Conservation (phyloP, 2,888 invertebrate species). For the Copidosoma aretas region DNA sequence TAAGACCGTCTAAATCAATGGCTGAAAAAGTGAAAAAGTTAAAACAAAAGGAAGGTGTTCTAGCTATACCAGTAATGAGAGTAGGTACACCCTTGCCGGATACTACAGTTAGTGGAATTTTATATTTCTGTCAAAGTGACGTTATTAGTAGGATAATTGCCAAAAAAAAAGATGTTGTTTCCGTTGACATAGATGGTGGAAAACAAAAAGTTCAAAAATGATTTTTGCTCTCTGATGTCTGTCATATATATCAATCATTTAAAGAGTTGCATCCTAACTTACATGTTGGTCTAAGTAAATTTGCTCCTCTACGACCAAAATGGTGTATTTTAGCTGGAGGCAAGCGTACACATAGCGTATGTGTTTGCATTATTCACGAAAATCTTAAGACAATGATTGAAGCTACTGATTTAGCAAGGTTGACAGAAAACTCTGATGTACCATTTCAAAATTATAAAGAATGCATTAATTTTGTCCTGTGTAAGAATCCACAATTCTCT, state of each 20-base stretch:
- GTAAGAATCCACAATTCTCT: constrained; percentile 11
- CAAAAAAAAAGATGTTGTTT: background rate
- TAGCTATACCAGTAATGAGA: background rate
- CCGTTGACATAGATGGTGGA: background rate
- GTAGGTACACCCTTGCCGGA: background rate
- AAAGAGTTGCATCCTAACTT: constrained; percentile 10
- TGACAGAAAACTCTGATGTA: constrained; percentile 7
- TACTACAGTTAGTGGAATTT: background rate
- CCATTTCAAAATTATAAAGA: constrained; percentile 15
- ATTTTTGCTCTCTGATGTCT: constrained; percentile 30
- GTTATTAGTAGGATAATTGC: background rate
- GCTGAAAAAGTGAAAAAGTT: background rate
- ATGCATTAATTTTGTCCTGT: constrained; percentile 24
- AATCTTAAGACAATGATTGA: constrained; percentile 25
- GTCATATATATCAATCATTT: constrained; percentile 28
- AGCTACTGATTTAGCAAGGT: constrained; percentile 24
- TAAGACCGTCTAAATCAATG: background rate
- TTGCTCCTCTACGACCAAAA: constrained; percentile 29
- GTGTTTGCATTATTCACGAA: constrained; percentile 16
- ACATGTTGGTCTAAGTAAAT: constrained; percentile 18
- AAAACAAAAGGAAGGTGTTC: background rate
- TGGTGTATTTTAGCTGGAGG: constrained; percentile 36
- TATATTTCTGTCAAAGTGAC: background rate
- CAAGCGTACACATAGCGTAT: constrained; percentile 37
- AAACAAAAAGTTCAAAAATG: constrained; percentile 20